Evolutionary conservation across 2,797 vertebrate species (phyloP).

Genomic region (Pantherophis vulpinus): DNA sequence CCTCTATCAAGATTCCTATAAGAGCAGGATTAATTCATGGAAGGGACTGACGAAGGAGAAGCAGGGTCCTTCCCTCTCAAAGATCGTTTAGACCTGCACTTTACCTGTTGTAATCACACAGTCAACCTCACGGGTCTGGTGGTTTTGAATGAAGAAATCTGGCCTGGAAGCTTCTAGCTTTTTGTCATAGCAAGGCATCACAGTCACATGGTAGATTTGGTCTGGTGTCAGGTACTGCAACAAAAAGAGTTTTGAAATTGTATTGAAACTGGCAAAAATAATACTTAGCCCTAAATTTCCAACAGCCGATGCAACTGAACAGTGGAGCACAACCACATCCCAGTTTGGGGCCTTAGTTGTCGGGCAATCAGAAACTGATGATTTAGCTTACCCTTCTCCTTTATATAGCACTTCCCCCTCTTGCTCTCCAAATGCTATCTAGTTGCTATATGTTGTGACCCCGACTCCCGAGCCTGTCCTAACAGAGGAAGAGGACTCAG

Average conservation of each 20-base stretch:
- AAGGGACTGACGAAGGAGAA: neutral
- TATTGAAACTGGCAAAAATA: neutral
- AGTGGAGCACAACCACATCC: neutral
- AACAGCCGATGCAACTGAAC: neutral
- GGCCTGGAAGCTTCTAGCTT: conserved; percentile 94
- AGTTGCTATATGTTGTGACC: too few species aligned
- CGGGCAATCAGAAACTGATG: neutral
- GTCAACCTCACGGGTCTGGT: conserved; percentile 91
- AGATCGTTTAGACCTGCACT: neutral
- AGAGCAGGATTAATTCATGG: too few species aligned
- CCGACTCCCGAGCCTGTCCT: too few species aligned
- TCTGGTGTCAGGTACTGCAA: conserved; percentile 78
- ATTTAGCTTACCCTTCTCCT: neutral
- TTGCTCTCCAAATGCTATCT: neutral
- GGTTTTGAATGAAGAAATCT: conserved; percentile 82
- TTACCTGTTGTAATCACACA: conserved; percentile 94
- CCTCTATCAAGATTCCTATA: neutral
- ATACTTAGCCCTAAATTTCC: too few species aligned
- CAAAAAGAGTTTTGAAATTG: neutral
- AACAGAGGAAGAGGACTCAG: too few species aligned
- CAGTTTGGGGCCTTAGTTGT: neutral
- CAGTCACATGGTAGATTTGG: conserved; percentile 87
- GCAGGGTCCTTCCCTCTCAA: neutral
- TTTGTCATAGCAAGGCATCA: conserved; percentile 98
- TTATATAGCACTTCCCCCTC: neutral